phyloP scores from a whole-genome alignment of 2,113 vertebrate species.

The Silurus asotus region DNA sequence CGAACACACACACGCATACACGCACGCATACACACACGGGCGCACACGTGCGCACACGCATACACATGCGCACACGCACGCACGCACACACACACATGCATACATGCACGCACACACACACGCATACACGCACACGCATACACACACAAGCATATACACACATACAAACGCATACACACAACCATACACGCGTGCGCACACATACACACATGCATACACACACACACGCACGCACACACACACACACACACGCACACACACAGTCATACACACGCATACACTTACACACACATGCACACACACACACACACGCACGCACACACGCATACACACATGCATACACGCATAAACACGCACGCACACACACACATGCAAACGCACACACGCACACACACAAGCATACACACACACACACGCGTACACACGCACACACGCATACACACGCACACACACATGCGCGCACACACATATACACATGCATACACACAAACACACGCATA shows the following conservation, averaged over 20 bases:
- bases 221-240: too few relatives aligned
- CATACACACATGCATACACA: neutral
- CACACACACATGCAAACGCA: neutral
- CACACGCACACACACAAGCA: neutral
- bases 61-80: too few relatives aligned
- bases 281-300: conserved; percentile 15
- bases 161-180: too few relatives aligned
- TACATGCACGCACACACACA: conserved; percentile 18
- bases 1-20: too few relatives aligned
- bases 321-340: conserved; percentile 5
- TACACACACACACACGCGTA: too few relatives aligned
- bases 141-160: neutral
- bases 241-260: neutral
- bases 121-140: conserved; percentile 8
- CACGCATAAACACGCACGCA: neutral
- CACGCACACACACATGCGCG: too few relatives aligned
- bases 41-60: too few relatives aligned
- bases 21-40: neutral
- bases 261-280: conserved; percentile 7
- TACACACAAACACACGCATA: too few relatives aligned
- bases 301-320: conserved; percentile 20
- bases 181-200: too few relatives aligned
- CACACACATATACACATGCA: too few relatives aligned
- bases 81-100: neutral
- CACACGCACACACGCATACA: too few relatives aligned